Evolutionary conservation across 2,888 invertebrate genomes (phyloP), one percentile per base, ranked within the genome.

Genomic region (Geophilus truncorum): DNA sequence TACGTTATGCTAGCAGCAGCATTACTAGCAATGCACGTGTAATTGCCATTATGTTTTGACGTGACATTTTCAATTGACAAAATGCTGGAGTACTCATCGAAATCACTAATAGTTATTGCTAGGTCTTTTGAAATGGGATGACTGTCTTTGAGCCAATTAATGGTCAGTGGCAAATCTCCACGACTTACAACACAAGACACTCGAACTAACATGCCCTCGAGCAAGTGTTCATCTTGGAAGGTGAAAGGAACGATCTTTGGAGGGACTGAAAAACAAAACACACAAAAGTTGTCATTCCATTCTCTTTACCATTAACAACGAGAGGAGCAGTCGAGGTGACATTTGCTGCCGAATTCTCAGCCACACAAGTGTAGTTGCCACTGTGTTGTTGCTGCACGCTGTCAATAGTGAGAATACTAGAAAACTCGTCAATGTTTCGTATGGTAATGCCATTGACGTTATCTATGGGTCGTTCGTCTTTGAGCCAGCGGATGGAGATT

Each of bases 331-430:
- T 36, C 21, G 32, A 78, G 25, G 12, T 78, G n/a, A 40, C 78
- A 23, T 10, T 23, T 23, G 78, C 45, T 45, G 78, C 78, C 2
- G 82, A 40, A 77, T 34, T 81, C 0, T 81, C 32, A 28, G 81
- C 81, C n/a, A 82, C 40, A 51, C 83, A 83, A 0, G 82, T 82
- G 32, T 83, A 83, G 32, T 81, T 83, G 10, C 82, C 83, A 70
- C 79, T 51, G 51, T 82, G 81, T 9, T 70, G 18, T 34, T 76
- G 28, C n/a, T 32, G n/a, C 7, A 79, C 28, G 30, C 62, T 78
- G 25, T 75, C 51, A 79, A 81, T 81, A 28, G 78, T 78, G n/a
- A 81, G 57, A 62, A 77, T 78, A 40, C 78, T 78, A 40, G 78
- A 78, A 23, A 40, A 78, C 25, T 78, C 78, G 23, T 78, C 78